These are phyloP conservation scores for Psophia crepitans DNA, from an alignment of 2,113 vertebrate species.

Conservation along the genomic window DNA sequence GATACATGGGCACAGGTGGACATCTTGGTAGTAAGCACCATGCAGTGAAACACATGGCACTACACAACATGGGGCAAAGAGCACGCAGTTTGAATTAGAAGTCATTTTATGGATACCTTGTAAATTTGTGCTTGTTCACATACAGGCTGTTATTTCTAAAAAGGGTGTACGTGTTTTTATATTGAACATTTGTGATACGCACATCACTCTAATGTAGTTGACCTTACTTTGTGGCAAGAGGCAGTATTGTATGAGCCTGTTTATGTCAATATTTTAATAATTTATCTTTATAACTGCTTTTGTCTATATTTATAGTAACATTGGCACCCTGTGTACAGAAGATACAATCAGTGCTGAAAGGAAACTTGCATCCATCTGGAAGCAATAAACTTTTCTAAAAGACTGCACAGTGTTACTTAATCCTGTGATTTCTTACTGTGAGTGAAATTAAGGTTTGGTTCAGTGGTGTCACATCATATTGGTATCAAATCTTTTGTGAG, in stretches of 20 bases:
- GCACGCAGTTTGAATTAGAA: constrained; percentile 65
- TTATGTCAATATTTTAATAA: constrained; percentile 50
- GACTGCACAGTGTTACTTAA: constrained; percentile 90
- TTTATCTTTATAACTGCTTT: constrained; percentile 62
- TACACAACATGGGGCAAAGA: constrained; percentile 80
- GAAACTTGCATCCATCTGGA: constrained; percentile 89
- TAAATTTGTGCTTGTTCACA: constrained; percentile 31
- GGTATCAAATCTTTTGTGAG: constrained; percentile 80
- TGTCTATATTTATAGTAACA: constrained; percentile 74
- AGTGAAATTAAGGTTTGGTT: constrained; percentile 85
- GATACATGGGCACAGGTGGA: constrained; percentile 78
- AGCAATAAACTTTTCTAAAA: constrained; percentile 90
- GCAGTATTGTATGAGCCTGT: neutral
- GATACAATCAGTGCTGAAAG: constrained; percentile 80
- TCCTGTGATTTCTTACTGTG: constrained; percentile 87
- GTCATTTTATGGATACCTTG: constrained; percentile 54
- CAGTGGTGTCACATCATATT: constrained; percentile 84
- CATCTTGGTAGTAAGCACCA: constrained; percentile 73
- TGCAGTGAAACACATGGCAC: constrained; percentile 83
- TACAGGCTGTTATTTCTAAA: neutral
- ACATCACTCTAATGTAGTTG: neutral
- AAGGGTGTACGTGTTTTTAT: neutral
- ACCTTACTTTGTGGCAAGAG: neutral
- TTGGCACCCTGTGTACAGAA: constrained; percentile 76
- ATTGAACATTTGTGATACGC: neutral